Percentiles rank a stretch among this genome's conserved stretches.
Evolutionary conservation across 2,113 vertebrate genomes (phyloP).

Genomic region (Copsychus sechellarum): DNA sequence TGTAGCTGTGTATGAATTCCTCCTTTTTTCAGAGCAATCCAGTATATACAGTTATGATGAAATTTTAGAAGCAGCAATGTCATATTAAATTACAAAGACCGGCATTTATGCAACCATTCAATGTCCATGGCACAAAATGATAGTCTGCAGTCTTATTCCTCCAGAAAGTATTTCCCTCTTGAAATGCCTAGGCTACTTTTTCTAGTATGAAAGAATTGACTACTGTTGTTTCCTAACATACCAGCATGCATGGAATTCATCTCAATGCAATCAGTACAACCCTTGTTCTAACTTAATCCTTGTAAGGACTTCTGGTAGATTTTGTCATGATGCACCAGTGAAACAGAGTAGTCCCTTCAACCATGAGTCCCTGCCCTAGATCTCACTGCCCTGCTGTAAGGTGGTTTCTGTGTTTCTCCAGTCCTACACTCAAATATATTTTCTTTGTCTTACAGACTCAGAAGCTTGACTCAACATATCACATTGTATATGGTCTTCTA

Average conservation of each 20-base stretch:
- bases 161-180: neutral
- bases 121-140: neutral
- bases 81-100: neutral
- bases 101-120: neutral
- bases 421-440: neutral
- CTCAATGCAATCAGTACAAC: neutral
- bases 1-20: neutral
- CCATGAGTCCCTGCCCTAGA: neutral
- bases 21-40: neutral
- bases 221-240: neutral
- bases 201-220: neutral
- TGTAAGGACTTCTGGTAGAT: neutral
- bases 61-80: neutral
- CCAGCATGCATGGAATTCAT: neutral
- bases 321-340: neutral
- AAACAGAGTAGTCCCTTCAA: neutral
- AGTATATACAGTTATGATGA: neutral
- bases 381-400: neutral
- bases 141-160: neutral
- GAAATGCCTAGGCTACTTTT: neutral
- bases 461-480: neutral
- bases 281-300: neutral
- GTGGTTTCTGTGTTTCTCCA: neutral
- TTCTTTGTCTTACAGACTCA: neutral
- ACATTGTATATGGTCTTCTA: neutral